phyloP scores from a whole-genome alignment of 2,113 vertebrate genomes.

The Rhinopomastus cyanomelas region DNA sequence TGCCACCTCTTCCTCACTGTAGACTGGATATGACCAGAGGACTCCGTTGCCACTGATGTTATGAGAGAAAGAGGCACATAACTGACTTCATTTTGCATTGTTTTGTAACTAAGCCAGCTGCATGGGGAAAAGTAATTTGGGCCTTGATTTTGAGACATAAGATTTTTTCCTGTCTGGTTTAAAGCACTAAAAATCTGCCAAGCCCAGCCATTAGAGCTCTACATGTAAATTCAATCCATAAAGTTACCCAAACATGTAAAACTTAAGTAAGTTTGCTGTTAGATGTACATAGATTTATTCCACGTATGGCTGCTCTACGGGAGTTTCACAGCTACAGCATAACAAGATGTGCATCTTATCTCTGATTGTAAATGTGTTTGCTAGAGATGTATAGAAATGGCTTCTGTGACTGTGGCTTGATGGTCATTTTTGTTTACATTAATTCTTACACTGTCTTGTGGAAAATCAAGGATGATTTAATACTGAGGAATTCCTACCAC shows the following conservation, averaged over 20 bases:
- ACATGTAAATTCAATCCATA: constrained; percentile 4
- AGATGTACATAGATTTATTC: constrained; percentile 41
- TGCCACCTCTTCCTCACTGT: not conserved
- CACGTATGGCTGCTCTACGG: constrained; percentile 15
- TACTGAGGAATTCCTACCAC: not conserved
- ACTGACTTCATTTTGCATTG: not conserved
- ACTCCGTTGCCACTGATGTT: not conserved
- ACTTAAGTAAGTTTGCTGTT: constrained; percentile 31
- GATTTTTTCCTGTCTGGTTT: constrained; percentile 9
- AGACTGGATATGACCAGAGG: not conserved
- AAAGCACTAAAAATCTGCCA: constrained; percentile 7
- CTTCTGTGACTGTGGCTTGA: not conserved
- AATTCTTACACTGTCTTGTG: not conserved
- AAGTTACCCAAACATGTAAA: constrained; percentile 25
- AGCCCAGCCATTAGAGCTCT: not conserved
- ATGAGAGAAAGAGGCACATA: not conserved
- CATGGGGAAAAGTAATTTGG: not conserved
- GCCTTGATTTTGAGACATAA: not conserved
- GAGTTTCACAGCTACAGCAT: constrained; percentile 23
- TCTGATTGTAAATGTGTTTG: not conserved
- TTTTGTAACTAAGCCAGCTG: constrained; percentile 16
- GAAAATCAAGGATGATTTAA: not conserved
- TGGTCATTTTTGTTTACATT: constrained; percentile 26
- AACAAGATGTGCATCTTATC: not conserved
- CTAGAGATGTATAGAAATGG: constrained; percentile 31